phyloP scores from a whole-genome alignment of 2,888 invertebrate species.

The Tenthredo distinguenda region DNA sequence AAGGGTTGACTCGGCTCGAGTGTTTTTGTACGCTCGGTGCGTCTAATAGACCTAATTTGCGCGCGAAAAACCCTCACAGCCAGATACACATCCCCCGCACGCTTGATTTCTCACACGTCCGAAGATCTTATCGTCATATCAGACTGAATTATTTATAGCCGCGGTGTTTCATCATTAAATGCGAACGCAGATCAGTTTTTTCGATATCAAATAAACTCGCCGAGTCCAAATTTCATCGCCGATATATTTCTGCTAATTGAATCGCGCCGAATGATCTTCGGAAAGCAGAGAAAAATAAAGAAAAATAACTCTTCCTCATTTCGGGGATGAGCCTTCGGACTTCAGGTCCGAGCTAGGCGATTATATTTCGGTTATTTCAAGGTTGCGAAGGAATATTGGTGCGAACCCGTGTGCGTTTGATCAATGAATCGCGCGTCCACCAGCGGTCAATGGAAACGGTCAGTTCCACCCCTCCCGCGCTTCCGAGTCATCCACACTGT shows the following conservation, averaged over 20 bases:
- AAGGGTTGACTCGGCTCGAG: constrained; percentile 59
- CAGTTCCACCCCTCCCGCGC: not conserved
- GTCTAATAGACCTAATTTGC: constrained; percentile 76
- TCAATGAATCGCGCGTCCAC: constrained; percentile 45
- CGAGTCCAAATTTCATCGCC: not conserved
- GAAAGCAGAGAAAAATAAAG: not conserved
- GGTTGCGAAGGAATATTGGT: not conserved
- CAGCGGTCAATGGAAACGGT: constrained; percentile 47
- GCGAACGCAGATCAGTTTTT: not conserved
- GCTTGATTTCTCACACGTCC: constrained; percentile 52
- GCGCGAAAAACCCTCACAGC: constrained; percentile 67
- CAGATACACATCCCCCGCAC: constrained; percentile 30
- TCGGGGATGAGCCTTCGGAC: not conserved
- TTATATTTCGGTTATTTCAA: not conserved
- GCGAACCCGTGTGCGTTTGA: constrained; percentile 33
- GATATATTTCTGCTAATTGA: not conserved
- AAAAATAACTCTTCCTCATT: not conserved
- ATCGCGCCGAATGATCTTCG: not conserved
- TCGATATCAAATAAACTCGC: not conserved
- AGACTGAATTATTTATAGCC: not conserved
- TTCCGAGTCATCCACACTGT: constrained; percentile 40
- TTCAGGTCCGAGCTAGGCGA: not conserved
- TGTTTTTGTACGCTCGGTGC: constrained; percentile 71
- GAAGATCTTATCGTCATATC: constrained; percentile 28
- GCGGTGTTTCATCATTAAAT: not conserved